Conservation (phyloP, 1,140 invertebrate species). For the Zaprionus capensis region DNA sequence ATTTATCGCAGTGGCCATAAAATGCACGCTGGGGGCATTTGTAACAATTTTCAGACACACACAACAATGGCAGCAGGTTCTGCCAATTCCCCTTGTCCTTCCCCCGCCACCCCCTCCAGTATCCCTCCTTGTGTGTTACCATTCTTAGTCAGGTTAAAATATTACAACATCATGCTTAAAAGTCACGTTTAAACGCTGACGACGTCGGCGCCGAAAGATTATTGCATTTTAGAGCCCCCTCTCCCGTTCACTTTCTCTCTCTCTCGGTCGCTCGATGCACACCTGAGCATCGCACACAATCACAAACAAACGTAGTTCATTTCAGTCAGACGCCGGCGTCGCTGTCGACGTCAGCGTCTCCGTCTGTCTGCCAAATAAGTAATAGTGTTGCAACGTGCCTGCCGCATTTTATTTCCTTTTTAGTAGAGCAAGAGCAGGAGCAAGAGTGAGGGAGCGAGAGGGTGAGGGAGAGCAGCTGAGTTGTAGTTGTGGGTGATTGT, state of each 20-base stretch:
- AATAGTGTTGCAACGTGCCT: conserved; percentile 83
- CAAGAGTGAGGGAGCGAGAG: background rate
- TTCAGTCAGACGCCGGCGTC: conserved; percentile 63
- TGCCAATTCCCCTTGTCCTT: conserved; percentile 19
- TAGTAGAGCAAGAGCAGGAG: background rate
- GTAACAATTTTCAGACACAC: conserved; percentile 76
- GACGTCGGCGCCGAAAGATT: conserved; percentile 82
- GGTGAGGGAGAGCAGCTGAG: background rate
- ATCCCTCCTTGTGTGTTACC: conserved; percentile 3
- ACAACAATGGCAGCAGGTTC: conserved; percentile 61
- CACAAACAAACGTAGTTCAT: conserved; percentile 81
- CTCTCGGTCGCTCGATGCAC: conserved; percentile 12
- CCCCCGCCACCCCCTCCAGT: background rate
- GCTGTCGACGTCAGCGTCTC: conserved; percentile 47
- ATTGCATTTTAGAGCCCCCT: conserved; percentile 73
- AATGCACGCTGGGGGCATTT: conserved; percentile 82
- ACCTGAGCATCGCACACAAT: conserved; percentile 52
- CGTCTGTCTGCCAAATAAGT: conserved; percentile 78
- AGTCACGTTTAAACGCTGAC: conserved; percentile 82
- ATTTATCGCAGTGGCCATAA: conserved; percentile 82
- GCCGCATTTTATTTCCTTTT: conserved; percentile 81
- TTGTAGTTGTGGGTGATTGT: conserved; percentile 66
- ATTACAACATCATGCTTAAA: conserved; percentile 83
- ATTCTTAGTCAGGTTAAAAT: conserved; percentile 81
- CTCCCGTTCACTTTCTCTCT: background rate